These are phyloP conservation scores for Echeneis naucrates DNA, from an alignment of 2,797 vertebrate species.

Conservation along the genomic window DNA sequence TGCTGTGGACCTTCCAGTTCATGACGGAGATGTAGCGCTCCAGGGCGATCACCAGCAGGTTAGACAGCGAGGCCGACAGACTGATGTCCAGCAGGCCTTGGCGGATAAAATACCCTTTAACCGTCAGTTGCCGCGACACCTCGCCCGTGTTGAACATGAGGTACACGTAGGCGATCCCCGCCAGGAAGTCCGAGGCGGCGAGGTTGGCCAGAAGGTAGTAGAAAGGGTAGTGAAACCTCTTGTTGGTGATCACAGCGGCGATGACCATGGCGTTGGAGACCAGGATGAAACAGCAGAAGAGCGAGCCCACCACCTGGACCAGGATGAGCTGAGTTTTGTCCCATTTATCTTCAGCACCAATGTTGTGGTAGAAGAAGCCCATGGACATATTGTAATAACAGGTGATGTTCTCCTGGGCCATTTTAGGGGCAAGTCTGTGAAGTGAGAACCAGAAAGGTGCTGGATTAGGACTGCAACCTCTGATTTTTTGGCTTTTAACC, in stretches of 20 bases:
- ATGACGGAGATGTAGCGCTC: slow-evolving; percentile 96
- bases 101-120: slow-evolving; percentile 92
- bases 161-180: slow-evolving; percentile 96
- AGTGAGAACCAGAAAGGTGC: slow-evolving; percentile 1
- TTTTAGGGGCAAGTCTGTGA: slow-evolving; percentile 66
- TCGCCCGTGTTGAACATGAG: slow-evolving; percentile 97
- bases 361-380: slow-evolving; percentile 94
- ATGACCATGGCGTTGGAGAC: slow-evolving; percentile 94
- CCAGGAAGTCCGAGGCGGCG: slow-evolving; percentile 96
- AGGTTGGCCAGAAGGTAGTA: slow-evolving; percentile 97
- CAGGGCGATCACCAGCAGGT: slow-evolving; percentile 94
- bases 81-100: slow-evolving; percentile 95
- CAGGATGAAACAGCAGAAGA: slow-evolving; percentile 96
- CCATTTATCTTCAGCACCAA: slow-evolving; percentile 84
- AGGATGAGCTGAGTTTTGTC: slow-evolving; percentile 83
- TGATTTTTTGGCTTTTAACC: not conserved
- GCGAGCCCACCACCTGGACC: slow-evolving; percentile 90
- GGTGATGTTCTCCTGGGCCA: slow-evolving; percentile 85
- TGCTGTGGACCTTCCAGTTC: slow-evolving; percentile 94
- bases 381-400: slow-evolving; percentile 91
- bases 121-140: slow-evolving; percentile 87
- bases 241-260: slow-evolving; percentile 93
- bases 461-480: too few species aligned
- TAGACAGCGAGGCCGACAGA: slow-evolving; percentile 93
- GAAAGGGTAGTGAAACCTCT: slow-evolving; percentile 95